These are phyloP conservation scores for Gonocerus acuteangulatus DNA, from an alignment of 2,888 invertebrate genomes.

Conservation along the genomic window DNA sequence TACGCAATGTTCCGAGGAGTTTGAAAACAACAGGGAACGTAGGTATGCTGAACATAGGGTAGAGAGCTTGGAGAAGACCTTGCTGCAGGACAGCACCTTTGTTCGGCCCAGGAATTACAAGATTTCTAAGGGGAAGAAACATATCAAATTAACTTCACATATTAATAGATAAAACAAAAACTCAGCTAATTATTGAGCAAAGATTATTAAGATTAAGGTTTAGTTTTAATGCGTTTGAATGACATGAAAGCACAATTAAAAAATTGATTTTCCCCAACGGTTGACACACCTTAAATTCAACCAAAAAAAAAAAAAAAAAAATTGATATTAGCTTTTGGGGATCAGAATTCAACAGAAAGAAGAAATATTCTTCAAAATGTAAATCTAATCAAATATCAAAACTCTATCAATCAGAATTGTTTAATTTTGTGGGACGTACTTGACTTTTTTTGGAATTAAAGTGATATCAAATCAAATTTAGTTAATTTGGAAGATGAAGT, in stretches of 20 bases:
- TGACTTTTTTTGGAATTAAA: no score
- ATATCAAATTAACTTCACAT: background rate
- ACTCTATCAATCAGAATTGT: no score
- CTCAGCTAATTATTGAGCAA: background rate
- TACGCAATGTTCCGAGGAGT: conserved; percentile 72
- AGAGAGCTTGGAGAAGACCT: conserved; percentile 63
- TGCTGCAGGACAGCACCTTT: conserved; percentile 63
- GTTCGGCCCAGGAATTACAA: conserved; percentile 65
- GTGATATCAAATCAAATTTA: no score
- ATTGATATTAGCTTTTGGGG: no score
- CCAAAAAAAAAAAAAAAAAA: no score
- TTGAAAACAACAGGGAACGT: conserved; percentile 75
- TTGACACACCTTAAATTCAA: no score
- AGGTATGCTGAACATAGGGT: conserved; percentile 59
- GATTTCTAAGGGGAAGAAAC: conserved; percentile 49
- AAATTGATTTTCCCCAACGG: no score
- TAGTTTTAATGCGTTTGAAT: background rate
- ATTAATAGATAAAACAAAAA: background rate
- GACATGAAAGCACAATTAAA: background rate
- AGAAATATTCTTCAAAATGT: no score
- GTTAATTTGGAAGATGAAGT: no score
- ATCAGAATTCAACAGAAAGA: no score
- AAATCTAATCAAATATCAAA: no score
- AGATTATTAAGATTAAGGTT: background rate
- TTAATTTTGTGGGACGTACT: no score